Evolutionary conservation across 2,797 vertebrate species (phyloP).

Genomic region (Lagorchestes hirsutus): DNA sequence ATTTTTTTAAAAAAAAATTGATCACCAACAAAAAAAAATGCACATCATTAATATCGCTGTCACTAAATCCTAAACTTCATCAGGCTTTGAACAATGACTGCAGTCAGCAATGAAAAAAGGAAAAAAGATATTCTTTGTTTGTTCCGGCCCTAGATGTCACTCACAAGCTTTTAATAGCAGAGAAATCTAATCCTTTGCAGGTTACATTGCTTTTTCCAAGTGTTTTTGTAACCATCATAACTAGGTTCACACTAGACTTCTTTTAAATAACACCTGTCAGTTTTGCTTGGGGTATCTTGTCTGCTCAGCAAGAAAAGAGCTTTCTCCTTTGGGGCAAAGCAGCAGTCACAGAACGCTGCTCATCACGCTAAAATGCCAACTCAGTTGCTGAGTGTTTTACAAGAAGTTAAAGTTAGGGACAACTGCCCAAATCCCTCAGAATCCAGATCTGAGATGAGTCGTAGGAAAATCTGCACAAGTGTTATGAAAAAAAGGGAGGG

Average conservation of each 20-base stretch:
- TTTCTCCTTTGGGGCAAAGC: slow-evolving; percentile 54
- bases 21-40: slow-evolving; percentile 63
- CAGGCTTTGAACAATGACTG: slow-evolving; percentile 54
- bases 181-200: slow-evolving; percentile 46
- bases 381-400: slow-evolving; percentile 54
- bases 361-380: slow-evolving; percentile 57
- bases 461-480: slow-evolving; percentile 68
- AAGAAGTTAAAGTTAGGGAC: slow-evolving; percentile 64
- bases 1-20: slow-evolving; percentile 67
- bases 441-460: slow-evolving; percentile 77
- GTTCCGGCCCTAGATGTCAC: slow-evolving; percentile 54
- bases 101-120: slow-evolving; percentile 64
- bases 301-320: slow-evolving; percentile 1
- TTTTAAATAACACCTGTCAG: neutral
- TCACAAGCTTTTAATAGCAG: slow-evolving; percentile 49
- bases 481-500: slow-evolving; percentile 53
- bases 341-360: slow-evolving; percentile 44
- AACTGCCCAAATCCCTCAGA: slow-evolving; percentile 71
- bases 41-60: slow-evolving; percentile 41
- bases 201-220: slow-evolving; percentile 22
- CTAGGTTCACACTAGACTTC: slow-evolving; percentile 40
- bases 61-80: slow-evolving; percentile 61
- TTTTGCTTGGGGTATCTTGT: neutral
- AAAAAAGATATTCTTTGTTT: slow-evolving; percentile 72
- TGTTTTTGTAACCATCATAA: slow-evolving; percentile 41